These are phyloP conservation scores for Nipponia nippon DNA, from an alignment of 2,113 vertebrate species.

Conservation along the genomic window DNA sequence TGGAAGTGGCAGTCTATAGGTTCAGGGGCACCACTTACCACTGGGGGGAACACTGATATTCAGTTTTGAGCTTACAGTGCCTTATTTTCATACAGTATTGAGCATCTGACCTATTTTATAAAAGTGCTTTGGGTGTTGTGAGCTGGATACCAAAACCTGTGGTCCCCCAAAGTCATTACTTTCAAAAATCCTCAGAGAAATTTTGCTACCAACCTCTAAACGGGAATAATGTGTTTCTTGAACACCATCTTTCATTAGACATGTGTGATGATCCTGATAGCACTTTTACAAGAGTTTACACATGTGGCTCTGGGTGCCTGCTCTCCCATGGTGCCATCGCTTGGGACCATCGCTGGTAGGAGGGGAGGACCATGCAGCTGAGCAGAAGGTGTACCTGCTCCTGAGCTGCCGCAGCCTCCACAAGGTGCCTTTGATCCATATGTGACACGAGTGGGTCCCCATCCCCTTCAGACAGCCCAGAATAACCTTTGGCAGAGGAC, in stretches of 20 bases:
- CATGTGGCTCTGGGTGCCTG: accelerated
- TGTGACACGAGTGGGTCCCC: neutral
- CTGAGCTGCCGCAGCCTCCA: neutral
- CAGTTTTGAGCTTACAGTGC: neutral
- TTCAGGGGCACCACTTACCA: neutral
- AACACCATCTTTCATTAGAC: neutral
- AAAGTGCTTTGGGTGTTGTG: accelerated
- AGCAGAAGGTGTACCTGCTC: neutral
- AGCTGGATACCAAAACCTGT: neutral
- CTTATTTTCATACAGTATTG: neutral
- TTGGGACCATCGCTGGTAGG: too few species aligned
- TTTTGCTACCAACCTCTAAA: neutral
- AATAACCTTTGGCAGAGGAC: slow-evolving; percentile 9
- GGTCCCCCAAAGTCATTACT: neutral
- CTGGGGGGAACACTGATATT: neutral
- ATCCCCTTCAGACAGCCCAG: neutral
- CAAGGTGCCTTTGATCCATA: neutral
- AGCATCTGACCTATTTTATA: neutral
- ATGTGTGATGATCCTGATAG: accelerated
- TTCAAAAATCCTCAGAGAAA: neutral
- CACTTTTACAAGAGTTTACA: neutral
- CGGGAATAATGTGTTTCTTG: neutral
- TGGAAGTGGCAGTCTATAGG: neutral
- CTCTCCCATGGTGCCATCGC: accelerated
- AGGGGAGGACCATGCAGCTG: neutral